These are phyloP conservation scores for Thalassarche chlororhynchos DNA, from an alignment of 2,113 vertebrate genomes.

Conservation along the genomic window DNA sequence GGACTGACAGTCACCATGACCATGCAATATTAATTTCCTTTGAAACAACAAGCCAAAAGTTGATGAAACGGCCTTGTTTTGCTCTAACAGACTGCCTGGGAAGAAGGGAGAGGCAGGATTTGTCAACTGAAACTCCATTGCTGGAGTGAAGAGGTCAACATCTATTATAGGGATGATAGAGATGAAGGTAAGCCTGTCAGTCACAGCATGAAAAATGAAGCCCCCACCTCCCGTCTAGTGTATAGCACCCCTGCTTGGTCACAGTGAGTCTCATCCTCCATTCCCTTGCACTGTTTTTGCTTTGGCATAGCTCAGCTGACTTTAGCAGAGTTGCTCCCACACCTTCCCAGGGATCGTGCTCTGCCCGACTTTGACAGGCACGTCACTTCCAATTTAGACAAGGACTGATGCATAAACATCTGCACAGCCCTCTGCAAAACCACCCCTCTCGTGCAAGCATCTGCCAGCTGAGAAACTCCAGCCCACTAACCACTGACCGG, in stretches of 20 bases:
- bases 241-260: neutral
- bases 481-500: neutral
- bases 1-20: neutral
- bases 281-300: neutral
- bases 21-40: constrained; percentile 31
- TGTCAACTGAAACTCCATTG: neutral
- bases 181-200: constrained; percentile 34
- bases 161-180: constrained; percentile 24
- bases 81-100: neutral
- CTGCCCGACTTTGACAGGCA: neutral
- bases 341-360: neutral
- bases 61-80: constrained; percentile 22
- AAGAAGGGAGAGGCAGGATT: neutral
- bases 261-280: neutral
- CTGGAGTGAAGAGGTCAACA: constrained; percentile 46
- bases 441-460: neutral
- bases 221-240: neutral
- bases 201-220: constrained; percentile 23
- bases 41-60: constrained; percentile 1
- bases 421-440: neutral
- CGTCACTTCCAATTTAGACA: neutral
- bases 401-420: neutral
- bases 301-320: neutral
- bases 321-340: neutral
- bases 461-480: neutral